A percentile compares a stretch with the other conserved stretches of the same genome.
These are phyloP conservation scores for Luidia sarsii DNA, from an alignment of 53 echinoderm and acorn worm genomes.

Conservation along the genomic window DNA sequence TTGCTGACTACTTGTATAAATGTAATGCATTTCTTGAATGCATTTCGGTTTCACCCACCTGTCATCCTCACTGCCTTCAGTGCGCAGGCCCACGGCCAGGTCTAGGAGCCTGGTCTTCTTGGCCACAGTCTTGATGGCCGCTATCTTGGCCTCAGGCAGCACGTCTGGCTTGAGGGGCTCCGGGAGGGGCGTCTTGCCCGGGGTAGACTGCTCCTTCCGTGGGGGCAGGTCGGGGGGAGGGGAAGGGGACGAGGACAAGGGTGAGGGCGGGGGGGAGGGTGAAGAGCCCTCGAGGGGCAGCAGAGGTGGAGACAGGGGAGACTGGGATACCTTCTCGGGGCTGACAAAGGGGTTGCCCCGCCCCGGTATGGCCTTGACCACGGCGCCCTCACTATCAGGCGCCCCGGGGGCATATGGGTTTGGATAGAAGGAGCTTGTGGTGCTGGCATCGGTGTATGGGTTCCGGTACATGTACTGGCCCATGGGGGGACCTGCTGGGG, in stretches of 20 bases:
- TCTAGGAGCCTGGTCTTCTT: slow-evolving; percentile 17
- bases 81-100: neutral
- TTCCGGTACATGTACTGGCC: slow-evolving; percentile 40
- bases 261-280: neutral
- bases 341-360: slow-evolving; percentile 2
- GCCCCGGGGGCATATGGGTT: slow-evolving; percentile 15
- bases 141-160: slow-evolving; percentile 76
- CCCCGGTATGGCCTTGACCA: too few relatives aligned
- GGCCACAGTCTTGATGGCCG: slow-evolving; percentile 73
- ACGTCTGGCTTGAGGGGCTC: slow-evolving; percentile 79
- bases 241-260: slow-evolving; percentile 3
- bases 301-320: slow-evolving; percentile 18
- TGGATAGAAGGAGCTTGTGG: neutral
- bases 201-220: neutral
- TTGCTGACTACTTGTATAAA: too few relatives aligned
- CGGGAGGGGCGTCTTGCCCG: slow-evolving; percentile 34
- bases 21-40: too few relatives aligned
- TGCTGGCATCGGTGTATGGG: slow-evolving; percentile 26
- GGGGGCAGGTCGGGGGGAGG: slow-evolving; percentile 48
- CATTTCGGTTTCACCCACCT: slow-evolving; percentile 27
- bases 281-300: neutral
- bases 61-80: slow-evolving; percentile 26
- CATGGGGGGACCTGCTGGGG: neutral
- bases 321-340: neutral
- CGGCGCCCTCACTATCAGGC: neutral